Evolutionary conservation across 1,140 invertebrate species (phyloP), one percentile per base, ranked within the genome.

Genomic region (Colletes latitarsis): DNA sequence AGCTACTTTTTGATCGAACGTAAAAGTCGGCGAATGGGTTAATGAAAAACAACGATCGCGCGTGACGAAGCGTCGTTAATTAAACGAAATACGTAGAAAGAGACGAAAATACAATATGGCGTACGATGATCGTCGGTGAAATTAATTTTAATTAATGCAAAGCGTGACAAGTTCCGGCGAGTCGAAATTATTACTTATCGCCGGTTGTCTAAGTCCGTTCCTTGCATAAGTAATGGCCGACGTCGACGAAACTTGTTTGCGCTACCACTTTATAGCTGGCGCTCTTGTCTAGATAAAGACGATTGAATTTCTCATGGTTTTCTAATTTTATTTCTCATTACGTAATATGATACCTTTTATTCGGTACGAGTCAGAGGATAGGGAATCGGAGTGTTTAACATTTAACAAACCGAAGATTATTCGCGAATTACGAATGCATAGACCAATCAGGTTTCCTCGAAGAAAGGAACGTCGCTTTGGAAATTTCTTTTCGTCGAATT

Each of bases 111-210:
- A 30, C 30, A n/a, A n/a, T n/a, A n/a, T n/a, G n/a, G n/a, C n/a
- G 21, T 9, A 15, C n/a, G 15, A n/a, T n/a, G 12, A 15, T 64
- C 17, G 49, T 74, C 63, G 17, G 0, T 49, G 19, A 49, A 19
- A 63, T 74, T 74, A 64, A 74, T 74, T 62, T 62, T 58, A 46
- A 73, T 73, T 21, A n/a, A 0, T 17, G n/a, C 15, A 46, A 46
- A 46, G 4, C 46, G 12, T 4, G 72, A 60, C 46, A 60, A 30
- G 60, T 21, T 17, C 39, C 21, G 19, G n/a, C 21, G 21, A 6
- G 9, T 15, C 15, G 19, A 49, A 19, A 63, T 63, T 60, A 39
- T 62, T 64, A 39, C 41, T 63, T 52, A 14, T 52, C n/a, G 19
- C 9, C 30, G 43, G 8, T 30, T 6, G 15, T 72, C 58, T 3